Conservation (phyloP, 2,113 vertebrate genomes). For the Podarcis raffonei region DNA sequence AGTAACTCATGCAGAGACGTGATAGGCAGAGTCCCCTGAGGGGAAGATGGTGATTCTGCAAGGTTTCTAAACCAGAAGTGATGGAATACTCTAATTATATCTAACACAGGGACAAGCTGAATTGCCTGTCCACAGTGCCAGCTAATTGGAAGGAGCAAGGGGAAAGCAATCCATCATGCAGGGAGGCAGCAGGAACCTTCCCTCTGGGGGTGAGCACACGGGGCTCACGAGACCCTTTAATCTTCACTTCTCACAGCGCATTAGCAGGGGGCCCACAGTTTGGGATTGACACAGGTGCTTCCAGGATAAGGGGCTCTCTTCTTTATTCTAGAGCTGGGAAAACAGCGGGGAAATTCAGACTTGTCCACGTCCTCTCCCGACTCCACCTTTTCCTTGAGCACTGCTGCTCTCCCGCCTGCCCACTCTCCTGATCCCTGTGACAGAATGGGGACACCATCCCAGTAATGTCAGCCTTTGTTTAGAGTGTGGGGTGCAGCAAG, state of each 20-base stretch:
- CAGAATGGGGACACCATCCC: constrained; percentile 74
- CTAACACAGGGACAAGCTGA: no score
- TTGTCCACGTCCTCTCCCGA: neutral
- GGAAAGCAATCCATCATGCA: neutral
- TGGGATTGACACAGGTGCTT: neutral
- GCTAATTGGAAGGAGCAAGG: neutral
- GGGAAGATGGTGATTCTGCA: neutral
- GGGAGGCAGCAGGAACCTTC: neutral
- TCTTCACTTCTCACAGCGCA: neutral
- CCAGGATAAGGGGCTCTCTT: neutral
- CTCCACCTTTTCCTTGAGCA: neutral
- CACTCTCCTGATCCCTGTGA: constrained; percentile 55
- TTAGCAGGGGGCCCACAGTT: neutral
- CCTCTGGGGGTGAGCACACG: neutral
- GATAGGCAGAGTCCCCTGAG: neutral
- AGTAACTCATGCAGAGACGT: neutral
- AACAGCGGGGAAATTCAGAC: no score
- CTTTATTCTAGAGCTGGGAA: neutral
- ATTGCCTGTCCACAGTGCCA: neutral
- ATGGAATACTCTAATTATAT: neutral
- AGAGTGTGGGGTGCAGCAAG: constrained; percentile 41
- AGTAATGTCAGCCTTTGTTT: constrained; percentile 64
- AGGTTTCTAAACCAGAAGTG: neutral
- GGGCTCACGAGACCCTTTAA: neutral
- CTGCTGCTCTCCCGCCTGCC: neutral